phyloP scores from a whole-genome alignment of 2,113 vertebrate genomes.

The Cygnus buccinator region DNA sequence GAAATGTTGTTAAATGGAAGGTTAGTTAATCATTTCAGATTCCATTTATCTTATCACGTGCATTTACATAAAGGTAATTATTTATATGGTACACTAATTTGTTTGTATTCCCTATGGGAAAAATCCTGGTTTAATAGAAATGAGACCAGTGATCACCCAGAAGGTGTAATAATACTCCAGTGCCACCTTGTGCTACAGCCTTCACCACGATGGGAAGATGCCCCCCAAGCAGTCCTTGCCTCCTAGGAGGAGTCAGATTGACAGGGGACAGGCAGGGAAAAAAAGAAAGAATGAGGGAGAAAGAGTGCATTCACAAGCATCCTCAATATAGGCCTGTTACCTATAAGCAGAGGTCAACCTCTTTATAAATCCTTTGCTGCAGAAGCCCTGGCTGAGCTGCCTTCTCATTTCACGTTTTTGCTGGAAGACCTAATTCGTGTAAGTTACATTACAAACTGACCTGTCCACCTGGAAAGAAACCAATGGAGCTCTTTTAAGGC shows the following conservation, averaged over 20 bases:
- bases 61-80: constrained; percentile 66
- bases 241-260: neutral
- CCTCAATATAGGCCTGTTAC: neutral
- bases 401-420: neutral
- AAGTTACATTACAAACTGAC: neutral
- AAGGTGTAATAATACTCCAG: constrained; percentile 34
- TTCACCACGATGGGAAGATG: neutral
- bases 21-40: constrained; percentile 72
- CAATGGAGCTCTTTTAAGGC: neutral
- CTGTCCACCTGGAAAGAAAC: neutral
- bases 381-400: neutral
- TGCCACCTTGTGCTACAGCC: constrained; percentile 52
- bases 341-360: neutral
- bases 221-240: neutral
- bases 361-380: neutral
- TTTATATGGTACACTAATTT: constrained; percentile 69
- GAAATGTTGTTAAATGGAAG: constrained; percentile 67
- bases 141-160: neutral
- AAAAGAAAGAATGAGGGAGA: neutral
- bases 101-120: constrained; percentile 52
- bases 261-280: neutral
- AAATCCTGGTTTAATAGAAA: constrained; percentile 11
- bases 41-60: constrained; percentile 62
- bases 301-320: neutral
- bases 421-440: neutral